Conservation (phyloP, 2,113 vertebrate species). For the Prunella fulvescens region DNA sequence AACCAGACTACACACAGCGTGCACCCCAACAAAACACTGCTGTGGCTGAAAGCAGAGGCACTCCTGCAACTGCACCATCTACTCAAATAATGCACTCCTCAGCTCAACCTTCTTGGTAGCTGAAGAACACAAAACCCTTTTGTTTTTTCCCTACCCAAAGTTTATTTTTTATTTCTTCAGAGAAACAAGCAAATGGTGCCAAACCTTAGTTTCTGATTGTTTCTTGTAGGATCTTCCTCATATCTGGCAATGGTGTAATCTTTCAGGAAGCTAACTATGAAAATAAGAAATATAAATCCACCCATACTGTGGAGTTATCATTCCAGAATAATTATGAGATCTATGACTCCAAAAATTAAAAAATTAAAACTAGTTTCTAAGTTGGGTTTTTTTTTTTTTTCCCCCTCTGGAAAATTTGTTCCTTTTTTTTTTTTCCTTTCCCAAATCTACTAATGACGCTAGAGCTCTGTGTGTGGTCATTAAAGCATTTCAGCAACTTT, state of each 20-base stretch:
- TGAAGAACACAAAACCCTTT: not conserved
- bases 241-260: not conserved
- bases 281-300: not conserved
- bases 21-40: not conserved
- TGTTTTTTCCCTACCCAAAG: not conserved
- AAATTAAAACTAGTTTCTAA: not conserved
- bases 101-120: not conserved
- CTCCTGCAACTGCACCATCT: not conserved
- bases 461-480: slow-evolving; percentile 35
- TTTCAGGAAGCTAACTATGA: not conserved
- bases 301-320: not conserved
- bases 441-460: not conserved
- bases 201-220: not conserved
- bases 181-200: not conserved
- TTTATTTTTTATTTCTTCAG: not conserved
- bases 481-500: slow-evolving; percentile 15
- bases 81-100: not conserved
- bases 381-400: not conserved
- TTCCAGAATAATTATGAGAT: not conserved
- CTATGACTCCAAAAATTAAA: not conserved
- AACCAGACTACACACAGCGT: slow-evolving; percentile 28
- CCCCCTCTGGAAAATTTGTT: not conserved
- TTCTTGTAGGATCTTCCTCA: not conserved
- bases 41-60: not conserved
- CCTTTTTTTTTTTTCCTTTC: not conserved